phyloP scores from a whole-genome alignment of 1,140 invertebrate genomes.

The Drosophila melanogaster region DNA sequence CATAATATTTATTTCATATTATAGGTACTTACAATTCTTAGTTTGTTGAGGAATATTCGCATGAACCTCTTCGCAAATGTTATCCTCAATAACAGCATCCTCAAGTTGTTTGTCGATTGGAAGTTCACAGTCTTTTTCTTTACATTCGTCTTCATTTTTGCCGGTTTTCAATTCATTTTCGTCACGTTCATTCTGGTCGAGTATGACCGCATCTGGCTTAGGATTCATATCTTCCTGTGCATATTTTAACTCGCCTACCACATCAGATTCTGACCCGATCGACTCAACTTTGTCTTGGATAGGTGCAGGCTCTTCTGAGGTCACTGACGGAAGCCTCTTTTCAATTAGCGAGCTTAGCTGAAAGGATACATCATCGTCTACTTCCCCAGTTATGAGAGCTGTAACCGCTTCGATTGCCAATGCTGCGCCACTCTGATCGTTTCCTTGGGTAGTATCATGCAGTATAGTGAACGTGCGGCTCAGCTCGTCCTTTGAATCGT shows the following conservation, averaged over 20 bases:
- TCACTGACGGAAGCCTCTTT: neutral
- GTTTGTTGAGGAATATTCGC: conserved; percentile 7
- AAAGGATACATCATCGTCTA: neutral
- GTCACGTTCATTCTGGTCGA: neutral
- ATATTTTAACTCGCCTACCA: too few relatives aligned
- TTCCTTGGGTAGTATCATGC: conserved; percentile 18
- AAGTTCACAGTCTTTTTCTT: neutral
- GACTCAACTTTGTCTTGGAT: neutral
- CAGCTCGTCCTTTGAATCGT: conserved; percentile 29
- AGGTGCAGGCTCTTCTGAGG: neutral
- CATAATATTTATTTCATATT: neutral
- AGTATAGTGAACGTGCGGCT: conserved; percentile 62
- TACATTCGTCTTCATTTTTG: neutral
- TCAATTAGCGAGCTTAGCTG: neutral
- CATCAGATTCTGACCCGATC: neutral
- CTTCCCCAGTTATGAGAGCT: neutral
- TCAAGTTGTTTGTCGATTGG: neutral
- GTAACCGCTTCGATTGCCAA: neutral
- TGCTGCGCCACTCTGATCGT: neutral
- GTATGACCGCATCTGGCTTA: neutral
- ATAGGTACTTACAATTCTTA: conserved; percentile 2
- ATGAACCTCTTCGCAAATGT: conserved; percentile 33
- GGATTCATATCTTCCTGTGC: neutral
- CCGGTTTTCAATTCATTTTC: neutral
- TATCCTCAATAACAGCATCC: conserved; percentile 28